Percentiles rank a stretch among this genome's conserved stretches.
Evolutionary conservation across 1,140 invertebrate species (phyloP).

Genomic region (Cotesia glomerata): DNA sequence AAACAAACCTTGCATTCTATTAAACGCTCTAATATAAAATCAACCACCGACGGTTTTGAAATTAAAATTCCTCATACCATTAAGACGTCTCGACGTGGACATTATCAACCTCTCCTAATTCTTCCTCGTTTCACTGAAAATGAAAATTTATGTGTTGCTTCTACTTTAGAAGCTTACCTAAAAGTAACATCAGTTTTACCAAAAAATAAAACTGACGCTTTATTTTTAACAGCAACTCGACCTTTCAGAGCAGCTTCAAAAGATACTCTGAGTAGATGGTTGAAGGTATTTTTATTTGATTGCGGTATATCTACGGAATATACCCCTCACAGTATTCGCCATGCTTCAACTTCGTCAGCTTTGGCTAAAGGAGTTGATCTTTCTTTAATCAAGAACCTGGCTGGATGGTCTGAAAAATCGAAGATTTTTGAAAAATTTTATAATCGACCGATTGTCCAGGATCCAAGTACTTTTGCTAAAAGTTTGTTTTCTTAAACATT

Average conservation of each 20-base stretch:
- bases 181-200: neutral
- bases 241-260: neutral
- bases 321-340: neutral
- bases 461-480: too few species aligned
- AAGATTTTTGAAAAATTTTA: too few species aligned
- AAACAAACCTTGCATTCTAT: neutral
- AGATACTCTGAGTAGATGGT: neutral
- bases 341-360: neutral
- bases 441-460: too few species aligned
- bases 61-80: neutral
- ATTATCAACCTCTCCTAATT: too few species aligned
- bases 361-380: neutral
- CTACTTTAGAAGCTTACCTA: neutral
- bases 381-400: too few species aligned
- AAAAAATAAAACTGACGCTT: neutral
- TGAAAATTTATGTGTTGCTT: neutral
- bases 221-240: neutral
- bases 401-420: too few species aligned
- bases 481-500: too few species aligned
- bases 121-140: too few species aligned
- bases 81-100: too few species aligned
- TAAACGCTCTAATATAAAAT: neutral
- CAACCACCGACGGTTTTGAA: neutral
- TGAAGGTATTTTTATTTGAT: neutral
- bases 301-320: slow-evolving; percentile 5